These are phyloP conservation scores for Carpatolechia fugitivella DNA, from an alignment of 2,888 invertebrate species.

Conservation along the genomic window DNA sequence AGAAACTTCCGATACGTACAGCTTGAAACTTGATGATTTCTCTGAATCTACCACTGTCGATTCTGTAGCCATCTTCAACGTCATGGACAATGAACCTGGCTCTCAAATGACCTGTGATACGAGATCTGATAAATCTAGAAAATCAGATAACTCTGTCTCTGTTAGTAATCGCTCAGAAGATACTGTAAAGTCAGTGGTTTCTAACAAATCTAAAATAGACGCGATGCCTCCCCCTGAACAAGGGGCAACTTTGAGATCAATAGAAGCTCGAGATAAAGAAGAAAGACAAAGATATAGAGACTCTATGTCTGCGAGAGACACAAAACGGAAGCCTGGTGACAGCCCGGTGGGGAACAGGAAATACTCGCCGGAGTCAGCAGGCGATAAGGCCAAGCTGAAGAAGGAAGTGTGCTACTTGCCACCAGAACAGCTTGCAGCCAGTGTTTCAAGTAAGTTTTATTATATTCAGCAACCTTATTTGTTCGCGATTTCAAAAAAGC, in stretches of 20 bases:
- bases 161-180: not conserved
- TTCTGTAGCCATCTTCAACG: not conserved
- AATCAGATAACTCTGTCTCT: not conserved
- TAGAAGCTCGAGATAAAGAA: not conserved
- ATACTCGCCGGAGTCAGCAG: not conserved
- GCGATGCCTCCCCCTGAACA: not conserved
- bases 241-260: not conserved
- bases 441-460: not conserved
- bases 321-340: not conserved
- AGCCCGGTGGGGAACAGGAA: not conserved
- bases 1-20: constrained; percentile 10
- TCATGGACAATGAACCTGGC: not conserved
- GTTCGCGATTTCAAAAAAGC: no score
- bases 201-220: not conserved
- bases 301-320: no score
- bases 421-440: not conserved
- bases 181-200: not conserved
- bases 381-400: not conserved
- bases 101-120: not conserved
- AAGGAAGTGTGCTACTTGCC: not conserved
- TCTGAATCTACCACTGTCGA: not conserved
- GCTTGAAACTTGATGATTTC: constrained; percentile 6
- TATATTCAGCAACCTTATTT: not conserved
- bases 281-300: not conserved
- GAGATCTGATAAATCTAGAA: not conserved